These are phyloP conservation scores for Leptinotarsa defecta DNA, from an alignment of 1,140 invertebrate genomes.

Conservation along the genomic window DNA sequence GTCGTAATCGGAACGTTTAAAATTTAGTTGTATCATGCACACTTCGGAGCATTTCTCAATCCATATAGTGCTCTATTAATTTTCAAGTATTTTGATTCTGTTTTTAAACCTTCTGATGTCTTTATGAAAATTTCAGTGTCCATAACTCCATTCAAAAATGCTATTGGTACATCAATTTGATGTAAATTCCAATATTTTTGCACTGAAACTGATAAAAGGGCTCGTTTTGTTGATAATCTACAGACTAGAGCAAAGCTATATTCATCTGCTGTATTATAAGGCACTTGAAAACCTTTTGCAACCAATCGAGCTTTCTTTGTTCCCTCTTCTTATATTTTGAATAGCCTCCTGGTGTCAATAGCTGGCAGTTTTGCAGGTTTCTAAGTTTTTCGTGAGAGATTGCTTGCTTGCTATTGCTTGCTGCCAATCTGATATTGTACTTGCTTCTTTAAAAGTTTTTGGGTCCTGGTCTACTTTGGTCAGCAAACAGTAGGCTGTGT, in stretches of 20 bases:
- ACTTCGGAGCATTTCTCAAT: background rate
- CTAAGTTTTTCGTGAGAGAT: background rate
- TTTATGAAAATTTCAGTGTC: slow-evolving; percentile 14
- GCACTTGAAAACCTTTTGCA: slow-evolving; percentile 41
- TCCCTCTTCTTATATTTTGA: slow-evolving; percentile 41
- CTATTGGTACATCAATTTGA: background rate
- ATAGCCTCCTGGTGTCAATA: slow-evolving; percentile 41
- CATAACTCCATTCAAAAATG: slow-evolving; percentile 24
- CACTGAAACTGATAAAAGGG: no score
- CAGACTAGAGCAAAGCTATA: slow-evolving; percentile 24
- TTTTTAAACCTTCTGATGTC: slow-evolving; percentile 11
- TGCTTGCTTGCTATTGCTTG: no score
- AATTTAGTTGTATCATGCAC: background rate
- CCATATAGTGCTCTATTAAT: slow-evolving; percentile 30
- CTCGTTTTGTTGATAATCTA: slow-evolving; percentile 6
- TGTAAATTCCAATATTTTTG: no score
- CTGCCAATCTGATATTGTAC: no score
- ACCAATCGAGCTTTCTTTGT: slow-evolving; percentile 44
- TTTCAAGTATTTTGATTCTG: slow-evolving; percentile 14
- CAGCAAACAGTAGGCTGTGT: slow-evolving; percentile 27
- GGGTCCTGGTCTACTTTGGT: slow-evolving; percentile 7
- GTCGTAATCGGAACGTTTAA: background rate
- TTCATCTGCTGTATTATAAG: slow-evolving; percentile 9
- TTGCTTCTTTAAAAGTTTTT: background rate
- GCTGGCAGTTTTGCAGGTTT: no score